Conservation (phyloP, 2,113 vertebrate species). For the Chrysemys picta region DNA sequence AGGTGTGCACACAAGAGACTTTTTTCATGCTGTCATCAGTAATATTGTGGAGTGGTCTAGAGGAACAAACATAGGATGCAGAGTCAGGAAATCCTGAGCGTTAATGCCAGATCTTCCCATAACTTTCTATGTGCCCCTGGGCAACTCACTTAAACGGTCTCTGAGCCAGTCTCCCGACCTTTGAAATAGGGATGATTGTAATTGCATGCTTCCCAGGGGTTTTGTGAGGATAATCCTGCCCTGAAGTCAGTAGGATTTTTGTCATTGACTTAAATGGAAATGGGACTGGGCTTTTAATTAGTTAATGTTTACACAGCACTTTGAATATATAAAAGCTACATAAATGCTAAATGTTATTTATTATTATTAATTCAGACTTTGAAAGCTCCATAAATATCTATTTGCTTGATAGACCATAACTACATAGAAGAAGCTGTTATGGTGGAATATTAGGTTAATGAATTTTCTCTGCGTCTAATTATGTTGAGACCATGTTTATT, state of each 20-base stretch:
- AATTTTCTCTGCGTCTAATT: conserved; percentile 2
- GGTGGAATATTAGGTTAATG: conserved; percentile 27
- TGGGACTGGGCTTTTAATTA: not conserved
- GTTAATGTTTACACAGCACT: not conserved
- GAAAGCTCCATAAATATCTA: conserved; percentile 63
- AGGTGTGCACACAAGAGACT: not conserved
- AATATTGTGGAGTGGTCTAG: not conserved
- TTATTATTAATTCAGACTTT: conserved; percentile 57
- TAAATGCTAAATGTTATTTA: not conserved
- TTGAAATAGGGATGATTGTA: not conserved
- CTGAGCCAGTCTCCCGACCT: not conserved
- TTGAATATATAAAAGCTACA: not conserved
- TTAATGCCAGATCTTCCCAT: not conserved
- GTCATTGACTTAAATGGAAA: not conserved
- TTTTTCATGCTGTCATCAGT: not conserved
- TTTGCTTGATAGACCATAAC: conserved; percentile 47
- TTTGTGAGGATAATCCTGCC: not conserved
- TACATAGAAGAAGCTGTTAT: conserved; percentile 38
- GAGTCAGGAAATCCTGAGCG: not conserved
- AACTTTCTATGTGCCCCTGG: not conserved
- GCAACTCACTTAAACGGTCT: not conserved
- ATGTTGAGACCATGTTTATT: not conserved
- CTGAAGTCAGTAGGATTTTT: not conserved
- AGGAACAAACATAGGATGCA: not conserved
- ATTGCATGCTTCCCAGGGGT: not conserved